These are phyloP conservation scores for Spodoptera littoralis DNA, from an alignment of 2,888 invertebrate species.

Conservation along the genomic window DNA sequence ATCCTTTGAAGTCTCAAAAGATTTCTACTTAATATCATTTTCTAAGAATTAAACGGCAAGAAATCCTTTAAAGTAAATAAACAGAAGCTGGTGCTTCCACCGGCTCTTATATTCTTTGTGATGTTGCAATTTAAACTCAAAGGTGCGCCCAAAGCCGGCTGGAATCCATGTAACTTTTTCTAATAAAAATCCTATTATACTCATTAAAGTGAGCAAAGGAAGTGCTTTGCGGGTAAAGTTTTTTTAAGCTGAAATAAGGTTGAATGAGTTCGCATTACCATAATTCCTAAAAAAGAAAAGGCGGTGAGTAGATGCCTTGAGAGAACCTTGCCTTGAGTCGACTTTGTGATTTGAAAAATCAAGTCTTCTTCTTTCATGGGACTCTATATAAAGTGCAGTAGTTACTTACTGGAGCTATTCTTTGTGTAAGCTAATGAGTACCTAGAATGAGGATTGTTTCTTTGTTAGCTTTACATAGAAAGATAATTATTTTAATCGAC, in stretches of 20 bases:
- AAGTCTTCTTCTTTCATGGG: too few relatives aligned
- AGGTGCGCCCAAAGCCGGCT: constrained; percentile 7
- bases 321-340: background rate
- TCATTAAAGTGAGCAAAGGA: constrained; percentile 44
- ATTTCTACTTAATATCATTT: too few relatives aligned
- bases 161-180: constrained; percentile 44
- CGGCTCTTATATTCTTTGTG: constrained; percentile 14
- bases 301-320: background rate
- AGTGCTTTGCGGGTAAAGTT: constrained; percentile 33
- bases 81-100: background rate
- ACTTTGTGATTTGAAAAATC: too few relatives aligned
- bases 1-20: background rate
- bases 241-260: constrained; percentile 45
- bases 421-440: too few relatives aligned
- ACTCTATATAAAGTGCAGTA: too few relatives aligned
- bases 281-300: constrained; percentile 25
- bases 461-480: too few relatives aligned
- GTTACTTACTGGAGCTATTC: too few relatives aligned
- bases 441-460: too few relatives aligned
- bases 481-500: too few relatives aligned
- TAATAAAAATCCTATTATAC: constrained; percentile 51
- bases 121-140: constrained; percentile 31
- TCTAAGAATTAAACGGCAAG: too few relatives aligned
- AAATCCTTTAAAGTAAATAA: background rate
- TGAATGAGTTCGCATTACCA: constrained; percentile 40